phyloP scores from a whole-genome alignment of 2,888 invertebrate genomes.

The Drosophila neonasuta region DNA sequence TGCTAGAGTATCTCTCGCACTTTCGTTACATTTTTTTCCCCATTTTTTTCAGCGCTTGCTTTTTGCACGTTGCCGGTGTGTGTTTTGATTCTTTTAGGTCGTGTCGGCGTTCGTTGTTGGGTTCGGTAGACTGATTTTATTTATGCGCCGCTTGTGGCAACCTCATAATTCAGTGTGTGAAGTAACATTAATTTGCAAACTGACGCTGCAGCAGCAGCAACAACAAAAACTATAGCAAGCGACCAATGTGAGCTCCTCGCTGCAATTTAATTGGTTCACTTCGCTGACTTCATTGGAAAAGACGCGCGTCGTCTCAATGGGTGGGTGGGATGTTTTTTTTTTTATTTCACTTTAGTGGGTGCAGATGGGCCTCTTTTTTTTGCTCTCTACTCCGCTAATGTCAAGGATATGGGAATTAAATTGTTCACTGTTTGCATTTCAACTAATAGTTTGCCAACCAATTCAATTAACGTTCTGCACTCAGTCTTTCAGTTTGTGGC shows the following conservation, averaged over 20 bases:
- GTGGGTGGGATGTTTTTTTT: neutral
- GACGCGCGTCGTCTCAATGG: neutral
- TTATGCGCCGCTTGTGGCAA: conserved; percentile 77
- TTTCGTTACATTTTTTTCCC: neutral
- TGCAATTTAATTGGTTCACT: conserved; percentile 70
- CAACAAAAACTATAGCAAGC: too few species aligned
- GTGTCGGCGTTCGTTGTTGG: conserved; percentile 33
- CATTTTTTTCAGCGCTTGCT: conserved; percentile 15
- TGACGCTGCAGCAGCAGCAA: conserved; percentile 16
- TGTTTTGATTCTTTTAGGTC: conserved; percentile 54
- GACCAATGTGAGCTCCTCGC: too few species aligned
- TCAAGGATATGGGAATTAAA: conserved; percentile 46
- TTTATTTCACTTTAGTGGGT: neutral
- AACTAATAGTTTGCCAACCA: neutral
- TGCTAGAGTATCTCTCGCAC: conserved; percentile 22
- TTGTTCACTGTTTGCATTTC: neutral
- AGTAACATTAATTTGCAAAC: conserved; percentile 65
- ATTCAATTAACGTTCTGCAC: conserved; percentile 11
- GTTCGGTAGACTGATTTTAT: conserved; percentile 70
- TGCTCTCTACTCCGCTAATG: conserved; percentile 24
- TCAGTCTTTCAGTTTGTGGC: conserved; percentile 8
- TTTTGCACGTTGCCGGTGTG: conserved; percentile 40
- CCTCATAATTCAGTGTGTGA: conserved; percentile 72
- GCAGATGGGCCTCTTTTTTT: neutral
- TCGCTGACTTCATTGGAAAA: conserved; percentile 30